A percentile compares a stretch with the other conserved stretches of the same genome.
These are phyloP conservation scores for Rhabdophis nuchalis DNA, from an alignment of 2,797 vertebrate species.

Conservation along the genomic window DNA sequence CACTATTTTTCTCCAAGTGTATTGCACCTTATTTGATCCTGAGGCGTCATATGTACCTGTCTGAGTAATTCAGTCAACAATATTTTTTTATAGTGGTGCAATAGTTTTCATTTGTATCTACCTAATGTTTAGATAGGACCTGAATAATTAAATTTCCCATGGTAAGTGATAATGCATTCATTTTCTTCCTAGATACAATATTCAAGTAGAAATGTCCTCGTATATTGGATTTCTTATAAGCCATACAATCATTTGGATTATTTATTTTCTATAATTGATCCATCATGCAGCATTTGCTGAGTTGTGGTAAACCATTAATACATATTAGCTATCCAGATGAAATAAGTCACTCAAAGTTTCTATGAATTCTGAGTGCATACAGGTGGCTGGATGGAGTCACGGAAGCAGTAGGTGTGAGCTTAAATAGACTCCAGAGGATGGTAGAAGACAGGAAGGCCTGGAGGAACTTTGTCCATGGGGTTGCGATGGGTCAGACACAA, in stretches of 20 bases:
- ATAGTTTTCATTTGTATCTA: neutral
- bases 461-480: no score
- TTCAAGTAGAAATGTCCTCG: neutral
- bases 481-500: no score
- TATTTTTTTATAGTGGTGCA: neutral
- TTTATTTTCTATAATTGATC: neutral
- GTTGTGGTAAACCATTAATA: neutral
- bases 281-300: constrained; percentile 3
- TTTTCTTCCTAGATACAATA: neutral
- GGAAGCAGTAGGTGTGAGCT: no score
- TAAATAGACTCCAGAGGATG: no score
- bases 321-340: neutral
- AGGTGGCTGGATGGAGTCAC: neutral
- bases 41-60: neutral
- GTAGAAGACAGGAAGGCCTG: no score
- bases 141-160: neutral
- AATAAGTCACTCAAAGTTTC: neutral
- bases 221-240: neutral
- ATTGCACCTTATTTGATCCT: neutral
- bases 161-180: neutral
- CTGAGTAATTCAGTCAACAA: neutral
- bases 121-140: neutral
- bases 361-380: neutral
- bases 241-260: neutral
- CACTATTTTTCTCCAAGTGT: neutral